A percentile compares a stretch with the other conserved stretches of the same genome.
Conservation (phyloP, 2,888 invertebrate genomes). For the Cataglyphis albicans region DNA sequence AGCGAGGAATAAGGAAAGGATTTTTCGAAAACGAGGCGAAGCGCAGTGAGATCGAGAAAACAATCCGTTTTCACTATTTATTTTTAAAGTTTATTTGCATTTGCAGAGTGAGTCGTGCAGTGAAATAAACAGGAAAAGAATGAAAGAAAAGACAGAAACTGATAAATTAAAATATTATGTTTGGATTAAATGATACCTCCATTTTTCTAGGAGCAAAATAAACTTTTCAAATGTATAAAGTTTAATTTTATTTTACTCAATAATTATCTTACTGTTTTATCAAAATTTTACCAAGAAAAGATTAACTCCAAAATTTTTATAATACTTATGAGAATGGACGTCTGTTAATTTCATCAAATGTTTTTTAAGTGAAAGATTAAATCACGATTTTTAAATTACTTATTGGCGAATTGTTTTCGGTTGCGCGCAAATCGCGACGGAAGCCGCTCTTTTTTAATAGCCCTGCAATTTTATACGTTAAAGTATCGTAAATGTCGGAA, state of each 20-base stretch:
- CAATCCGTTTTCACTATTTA: neutral
- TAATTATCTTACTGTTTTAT: neutral
- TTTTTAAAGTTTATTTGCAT: constrained; percentile 7
- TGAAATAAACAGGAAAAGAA: constrained; percentile 12
- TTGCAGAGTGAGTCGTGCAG: neutral
- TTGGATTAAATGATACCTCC: neutral
- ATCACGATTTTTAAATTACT: neutral
- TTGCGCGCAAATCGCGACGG: constrained; percentile 6
- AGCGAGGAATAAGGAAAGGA: neutral
- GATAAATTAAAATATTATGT: neutral
- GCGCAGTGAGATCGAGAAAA: neutral
- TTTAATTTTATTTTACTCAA: neutral
- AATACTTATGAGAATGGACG: neutral
- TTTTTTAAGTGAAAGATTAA: neutral
- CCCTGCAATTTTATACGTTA: constrained; percentile 45
- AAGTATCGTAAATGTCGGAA: constrained; percentile 57
- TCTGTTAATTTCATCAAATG: neutral
- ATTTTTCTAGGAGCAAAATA: neutral
- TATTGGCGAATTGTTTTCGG: neutral
- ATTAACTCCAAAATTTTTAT: neutral
- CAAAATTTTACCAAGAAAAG: neutral
- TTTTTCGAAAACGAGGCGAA: neutral
- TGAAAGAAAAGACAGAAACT: constrained; percentile 1
- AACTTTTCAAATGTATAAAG: neutral
- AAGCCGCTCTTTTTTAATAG: constrained; percentile 46